These are phyloP conservation scores for Chaenodraco wilsoni DNA, from an alignment of 2,797 vertebrate species.

Conservation along the genomic window DNA sequence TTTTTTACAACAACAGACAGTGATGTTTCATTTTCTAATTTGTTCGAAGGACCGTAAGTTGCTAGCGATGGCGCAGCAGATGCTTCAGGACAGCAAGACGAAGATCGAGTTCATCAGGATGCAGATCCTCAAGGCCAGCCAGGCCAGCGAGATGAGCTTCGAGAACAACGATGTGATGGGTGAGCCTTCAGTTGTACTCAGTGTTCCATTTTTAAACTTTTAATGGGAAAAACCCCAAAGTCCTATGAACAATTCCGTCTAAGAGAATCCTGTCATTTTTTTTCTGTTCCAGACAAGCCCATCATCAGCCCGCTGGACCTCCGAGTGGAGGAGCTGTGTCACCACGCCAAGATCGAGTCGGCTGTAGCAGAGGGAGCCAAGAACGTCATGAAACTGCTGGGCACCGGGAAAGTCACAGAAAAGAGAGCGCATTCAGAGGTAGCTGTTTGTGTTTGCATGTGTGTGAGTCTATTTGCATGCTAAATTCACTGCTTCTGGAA, in stretches of 20 bases:
- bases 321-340: slow-evolving; percentile 95
- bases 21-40: background rate
- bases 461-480: background rate
- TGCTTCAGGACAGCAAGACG: slow-evolving; percentile 98
- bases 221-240: background rate
- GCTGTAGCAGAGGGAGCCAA: slow-evolving; percentile 98
- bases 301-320: slow-evolving; percentile 96
- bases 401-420: slow-evolving; percentile 94
- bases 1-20: background rate
- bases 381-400: slow-evolving; percentile 97
- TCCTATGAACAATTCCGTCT: background rate
- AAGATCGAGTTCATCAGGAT: slow-evolving; percentile 99
- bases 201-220: background rate
- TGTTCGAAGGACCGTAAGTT: slow-evolving; percentile 93
- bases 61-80: slow-evolving; percentile 95
- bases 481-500: background rate
- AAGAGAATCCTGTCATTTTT: background rate
- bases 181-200: slow-evolving; percentile 40
- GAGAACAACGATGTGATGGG: slow-evolving; percentile 91
- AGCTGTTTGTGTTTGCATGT: slow-evolving; percentile 22
- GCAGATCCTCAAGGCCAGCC: slow-evolving; percentile 98
- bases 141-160: slow-evolving; percentile 94
- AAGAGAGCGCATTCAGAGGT: slow-evolving; percentile 97
- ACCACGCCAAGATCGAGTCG: slow-evolving; percentile 97
- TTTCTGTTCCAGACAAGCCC: slow-evolving; percentile 86